Evolutionary conservation across 2,113 vertebrate species (phyloP).

Genomic region (Australoheros scitulus): DNA sequence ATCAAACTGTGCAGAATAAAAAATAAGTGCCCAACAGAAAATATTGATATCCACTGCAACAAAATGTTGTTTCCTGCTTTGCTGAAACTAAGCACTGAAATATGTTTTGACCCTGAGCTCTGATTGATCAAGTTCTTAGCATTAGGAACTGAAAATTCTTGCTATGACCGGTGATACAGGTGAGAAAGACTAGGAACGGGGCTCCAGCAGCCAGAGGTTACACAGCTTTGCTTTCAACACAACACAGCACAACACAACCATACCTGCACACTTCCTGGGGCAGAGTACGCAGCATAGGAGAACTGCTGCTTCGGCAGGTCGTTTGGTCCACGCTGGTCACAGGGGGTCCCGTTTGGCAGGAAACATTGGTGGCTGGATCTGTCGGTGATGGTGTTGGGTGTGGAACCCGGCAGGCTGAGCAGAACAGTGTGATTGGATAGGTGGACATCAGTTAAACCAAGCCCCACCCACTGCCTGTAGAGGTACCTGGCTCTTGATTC

Average conservation of each 20-base stretch:
- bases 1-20: background rate
- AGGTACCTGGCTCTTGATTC: conserved; percentile 79
- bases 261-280: conserved; percentile 91
- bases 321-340: conserved; percentile 71
- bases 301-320: conserved; percentile 72
- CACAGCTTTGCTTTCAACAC: background rate
- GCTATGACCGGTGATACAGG: background rate
- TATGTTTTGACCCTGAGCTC: background rate
- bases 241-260: background rate
- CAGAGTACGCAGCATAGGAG: conserved; percentile 91
- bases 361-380: conserved; percentile 83
- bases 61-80: too few relatives aligned
- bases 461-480: conserved; percentile 84
- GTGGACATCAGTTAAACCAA: conserved; percentile 86
- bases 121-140: background rate
- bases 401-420: conserved; percentile 85
- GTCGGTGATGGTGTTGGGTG: conserved; percentile 86
- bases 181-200: background rate
- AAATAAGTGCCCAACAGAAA: too few relatives aligned
- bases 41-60: too few relatives aligned
- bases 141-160: conserved; percentile 14
- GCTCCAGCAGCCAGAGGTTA: background rate
- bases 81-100: background rate
- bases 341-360: conserved; percentile 84
- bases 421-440: conserved; percentile 89